Conservation (phyloP, 2,797 vertebrate genomes). For the Bradypodion ventrale region DNA sequence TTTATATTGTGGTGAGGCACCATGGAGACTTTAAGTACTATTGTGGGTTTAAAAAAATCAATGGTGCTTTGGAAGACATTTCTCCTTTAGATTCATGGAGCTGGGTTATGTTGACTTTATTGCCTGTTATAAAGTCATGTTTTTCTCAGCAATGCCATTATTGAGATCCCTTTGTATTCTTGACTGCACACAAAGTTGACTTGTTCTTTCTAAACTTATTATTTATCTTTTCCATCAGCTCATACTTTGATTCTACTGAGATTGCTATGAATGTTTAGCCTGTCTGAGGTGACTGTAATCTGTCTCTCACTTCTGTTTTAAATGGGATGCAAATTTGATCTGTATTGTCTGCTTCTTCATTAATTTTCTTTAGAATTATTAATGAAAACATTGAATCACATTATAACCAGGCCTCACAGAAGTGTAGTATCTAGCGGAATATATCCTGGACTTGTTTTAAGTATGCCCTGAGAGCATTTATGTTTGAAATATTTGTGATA, state of each 20-base stretch:
- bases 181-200: too few species aligned
- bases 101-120: neutral
- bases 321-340: neutral
- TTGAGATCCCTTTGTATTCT: neutral
- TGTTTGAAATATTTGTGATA: too few species aligned
- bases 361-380: too few species aligned
- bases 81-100: neutral
- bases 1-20: neutral
- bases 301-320: neutral
- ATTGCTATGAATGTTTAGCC: neutral
- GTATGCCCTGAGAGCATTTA: too few species aligned
- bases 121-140: neutral
- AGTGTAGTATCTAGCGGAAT: too few species aligned
- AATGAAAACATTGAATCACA: too few species aligned
- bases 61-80: neutral
- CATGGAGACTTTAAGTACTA: neutral
- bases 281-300: neutral
- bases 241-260: neutral
- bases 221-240: neutral
- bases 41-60: too few species aligned
- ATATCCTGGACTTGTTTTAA: too few species aligned
- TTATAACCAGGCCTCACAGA: too few species aligned
- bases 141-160: neutral
- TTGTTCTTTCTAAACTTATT: too few species aligned
- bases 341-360: too few species aligned